These are phyloP conservation scores for Lethrus apterus DNA, from an alignment of 1,140 invertebrate genomes.

Conservation along the genomic window DNA sequence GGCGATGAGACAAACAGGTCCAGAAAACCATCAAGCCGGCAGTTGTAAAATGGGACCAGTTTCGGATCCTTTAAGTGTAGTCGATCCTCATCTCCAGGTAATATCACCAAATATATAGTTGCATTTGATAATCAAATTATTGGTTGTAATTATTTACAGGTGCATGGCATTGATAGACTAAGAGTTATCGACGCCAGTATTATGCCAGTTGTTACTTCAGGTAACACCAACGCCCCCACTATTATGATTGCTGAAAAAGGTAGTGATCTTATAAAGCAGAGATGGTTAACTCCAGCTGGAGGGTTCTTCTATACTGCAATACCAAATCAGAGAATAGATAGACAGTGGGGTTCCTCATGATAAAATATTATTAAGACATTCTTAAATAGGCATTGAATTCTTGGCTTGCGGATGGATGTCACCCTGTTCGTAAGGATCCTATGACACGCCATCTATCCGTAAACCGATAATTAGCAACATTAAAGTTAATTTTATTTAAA, in stretches of 20 bases:
- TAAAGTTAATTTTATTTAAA: too few relatives aligned
- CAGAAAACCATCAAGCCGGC: constrained; percentile 81
- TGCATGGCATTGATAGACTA: constrained; percentile 62
- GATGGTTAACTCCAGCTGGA: constrained; percentile 47
- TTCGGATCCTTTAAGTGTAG: constrained; percentile 60
- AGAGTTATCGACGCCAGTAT: constrained; percentile 72
- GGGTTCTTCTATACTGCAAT: constrained; percentile 31
- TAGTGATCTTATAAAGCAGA: constrained; percentile 67
- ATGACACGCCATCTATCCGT: too few relatives aligned
- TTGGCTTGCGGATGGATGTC: too few relatives aligned
- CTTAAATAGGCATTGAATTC: too few relatives aligned
- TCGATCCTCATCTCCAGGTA: constrained; percentile 58
- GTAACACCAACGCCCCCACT: constrained; percentile 74
- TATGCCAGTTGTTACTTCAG: constrained; percentile 67
- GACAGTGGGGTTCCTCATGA: constrained; percentile 33
- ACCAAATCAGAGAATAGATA: constrained; percentile 34
- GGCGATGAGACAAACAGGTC: constrained; percentile 62
- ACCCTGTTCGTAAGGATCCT: too few relatives aligned
- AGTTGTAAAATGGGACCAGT: constrained; percentile 72
- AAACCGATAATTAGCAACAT: too few relatives aligned
- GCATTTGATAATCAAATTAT: background rate
- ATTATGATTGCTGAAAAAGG: constrained; percentile 83
- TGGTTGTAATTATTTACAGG: constrained; percentile 41
- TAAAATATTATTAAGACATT: too few relatives aligned
- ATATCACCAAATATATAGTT: background rate